Evolutionary conservation across 1,140 invertebrate species (phyloP).

Genomic region (Bombus pyrosoma): DNA sequence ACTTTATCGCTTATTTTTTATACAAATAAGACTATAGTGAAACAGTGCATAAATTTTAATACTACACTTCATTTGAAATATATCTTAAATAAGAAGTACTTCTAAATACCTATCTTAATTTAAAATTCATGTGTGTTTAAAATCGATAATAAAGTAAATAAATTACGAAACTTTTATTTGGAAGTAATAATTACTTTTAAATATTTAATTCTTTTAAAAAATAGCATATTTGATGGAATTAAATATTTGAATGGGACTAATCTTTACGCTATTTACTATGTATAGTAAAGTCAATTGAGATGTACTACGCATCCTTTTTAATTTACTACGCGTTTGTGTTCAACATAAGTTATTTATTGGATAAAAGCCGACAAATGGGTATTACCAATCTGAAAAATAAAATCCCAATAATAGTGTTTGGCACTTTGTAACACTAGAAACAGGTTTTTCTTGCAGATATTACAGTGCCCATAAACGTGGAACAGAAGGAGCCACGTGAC

Average conservation of each 20-base stretch:
- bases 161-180: not conserved
- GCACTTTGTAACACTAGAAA: slow-evolving; percentile 23
- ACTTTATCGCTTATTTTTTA: not conserved
- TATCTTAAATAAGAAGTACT: not conserved
- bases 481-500: slow-evolving; percentile 79
- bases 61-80: not conserved
- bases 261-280: not conserved
- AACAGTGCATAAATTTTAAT: not conserved
- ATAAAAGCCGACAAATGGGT: not conserved
- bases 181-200: not conserved
- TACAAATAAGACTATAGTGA: not conserved
- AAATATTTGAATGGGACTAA: not conserved
- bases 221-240: not conserved
- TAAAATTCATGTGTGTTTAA: not conserved
- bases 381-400: not conserved
- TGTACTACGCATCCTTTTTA: no score
- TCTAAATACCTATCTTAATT: not conserved
- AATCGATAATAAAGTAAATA: not conserved
- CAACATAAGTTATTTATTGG: not conserved
- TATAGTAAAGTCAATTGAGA: not conserved
- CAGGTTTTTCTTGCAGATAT: slow-evolving; percentile 36
- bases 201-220: not conserved
- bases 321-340: not conserved
- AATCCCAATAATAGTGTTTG: not conserved
- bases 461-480: slow-evolving; percentile 62